Evolutionary conservation across 2,113 vertebrate genomes (phyloP), one percentile per base, ranked within the genome.

Genomic region (Marmota flaviventris): DNA sequence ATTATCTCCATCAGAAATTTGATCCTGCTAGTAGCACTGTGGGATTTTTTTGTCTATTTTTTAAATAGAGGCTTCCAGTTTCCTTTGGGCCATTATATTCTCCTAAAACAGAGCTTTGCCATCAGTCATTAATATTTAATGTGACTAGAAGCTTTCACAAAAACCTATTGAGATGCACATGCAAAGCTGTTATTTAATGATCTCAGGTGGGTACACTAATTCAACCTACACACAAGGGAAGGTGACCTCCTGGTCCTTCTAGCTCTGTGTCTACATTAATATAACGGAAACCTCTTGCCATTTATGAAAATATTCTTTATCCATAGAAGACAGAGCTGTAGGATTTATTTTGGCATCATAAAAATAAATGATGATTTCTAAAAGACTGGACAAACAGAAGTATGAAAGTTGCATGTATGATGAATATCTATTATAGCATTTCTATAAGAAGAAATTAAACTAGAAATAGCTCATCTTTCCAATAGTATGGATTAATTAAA

Each of bases 61-160:
- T 89, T 89, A 69, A 95, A 92, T 84, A 93, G 22, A 86, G 67
- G 34, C 65, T 79, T 94, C 34, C 17, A 94, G 75, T 94, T 97
- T 97, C 78, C 58, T 93, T 96, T 94, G 95, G 94, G 92, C 85
- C 75, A 93, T 97, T 94, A 97, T 93, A 58, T 93, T 96, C 70
- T 87, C 85, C n/a, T 86, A 70, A 97, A 97, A 92, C 78, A 73
- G 93, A 70, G 70, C 67, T 95, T 94, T 94, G 63, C 86, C 6
- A 1, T 89, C 82, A 96, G 82, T 94, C 58, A 93, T 96, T 95
- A 97, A 97, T 96, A 97, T 95, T 97, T 97, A 95, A 97, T 96
- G 89, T 96, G 69, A 94, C 89, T 81, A 95, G 91, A 97, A 96
- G 92, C 89, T 95, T 96, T 95, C 86, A 91, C 56, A 95, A 96